Base-by-base conservation (phyloP, 2,797 vertebrate genomes). In the Remorina albescens region DNA sequence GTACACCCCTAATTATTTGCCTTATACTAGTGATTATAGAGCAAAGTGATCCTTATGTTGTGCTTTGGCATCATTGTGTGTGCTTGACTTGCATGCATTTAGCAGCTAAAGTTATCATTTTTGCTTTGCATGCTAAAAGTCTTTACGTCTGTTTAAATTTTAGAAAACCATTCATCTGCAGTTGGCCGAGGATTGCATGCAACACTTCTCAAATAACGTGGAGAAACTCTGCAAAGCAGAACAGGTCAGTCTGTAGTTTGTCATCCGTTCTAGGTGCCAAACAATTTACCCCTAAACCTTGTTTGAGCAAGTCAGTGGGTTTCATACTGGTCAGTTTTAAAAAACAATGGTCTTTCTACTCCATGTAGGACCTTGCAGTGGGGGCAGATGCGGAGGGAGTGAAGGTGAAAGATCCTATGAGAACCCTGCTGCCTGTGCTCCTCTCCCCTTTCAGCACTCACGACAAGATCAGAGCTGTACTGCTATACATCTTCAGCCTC, bases 141-240 rank as follows among this genome's bases (percentile, higher is more conserved):
- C 6, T 46, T 23, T 57, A 6, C 1, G n/a, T 54, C 9, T 76
- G 44, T 73, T 44, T 73, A 8, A 51, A 66, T 92, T 88, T 1
- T 42, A 99, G 97, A 97, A 99, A 98, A 95, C 96, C 0, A 75
- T 97, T 57, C 96, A 99, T 89, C 95, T 99, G 78, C 95, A 94
- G 70, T 87, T 99, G 91, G 96, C 97, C 15, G 98, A 99, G 88
- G 97, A 98, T 56, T 98, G 98, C 89, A 98, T 99, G 97, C 89
- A 39, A 16, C 94, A 94, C 49, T 99, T 95, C 74, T 90, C 95
- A 47, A 87, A 93, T 80, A 95, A 95, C 2, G 93, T 98, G 88
- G 97, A 99, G 91, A 98, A 96, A 84, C 96, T 99, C 68, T 99
- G 98, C 93, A 98, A 97, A 95, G 94, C 95, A 34, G 98, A 99